A percentile compares a stretch with the other conserved stretches of the same genome.
phyloP scores from a whole-genome alignment of 92 coral and sea anemone genomes.

The Zoanthus gigantus region DNA sequence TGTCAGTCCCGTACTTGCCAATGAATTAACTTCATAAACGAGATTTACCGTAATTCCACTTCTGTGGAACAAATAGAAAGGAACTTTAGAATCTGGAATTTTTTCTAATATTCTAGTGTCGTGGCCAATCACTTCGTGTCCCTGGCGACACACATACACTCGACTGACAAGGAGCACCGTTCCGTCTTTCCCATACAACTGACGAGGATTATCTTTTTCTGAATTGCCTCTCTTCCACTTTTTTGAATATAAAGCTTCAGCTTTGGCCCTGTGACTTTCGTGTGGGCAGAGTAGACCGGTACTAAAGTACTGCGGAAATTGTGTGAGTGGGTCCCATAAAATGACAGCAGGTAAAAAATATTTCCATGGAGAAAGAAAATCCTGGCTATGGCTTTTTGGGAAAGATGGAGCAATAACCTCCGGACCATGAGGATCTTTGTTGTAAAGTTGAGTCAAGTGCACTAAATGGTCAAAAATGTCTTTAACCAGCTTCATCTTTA shows the following conservation, averaged over 20 bases:
- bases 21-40: slow-evolving; percentile 1
- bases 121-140: slow-evolving; percentile 49
- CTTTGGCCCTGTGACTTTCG: slow-evolving; percentile 29
- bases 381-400: no score
- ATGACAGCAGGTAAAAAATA: slow-evolving; percentile 43
- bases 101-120: slow-evolving; percentile 15
- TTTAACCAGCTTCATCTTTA: slow-evolving; percentile 8
- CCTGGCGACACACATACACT: slow-evolving; percentile 35
- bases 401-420: background rate
- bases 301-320: slow-evolving; percentile 21
- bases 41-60: slow-evolving; percentile 36
- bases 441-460: slow-evolving; percentile 6
- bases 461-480: slow-evolving; percentile 23
- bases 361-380: slow-evolving; percentile 1
- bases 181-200: slow-evolving; percentile 39
- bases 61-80: slow-evolving; percentile 38
- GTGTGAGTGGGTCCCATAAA: slow-evolving; percentile 44
- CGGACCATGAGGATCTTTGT: slow-evolving; percentile 40
- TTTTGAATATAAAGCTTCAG: slow-evolving; percentile 11
- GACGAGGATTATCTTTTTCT: slow-evolving; percentile 7
- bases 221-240: slow-evolving; percentile 26
- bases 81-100: slow-evolving; percentile 4
- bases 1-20: slow-evolving; percentile 42
- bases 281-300: slow-evolving; percentile 13
- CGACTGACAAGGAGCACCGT: slow-evolving; percentile 15